phyloP scores from a whole-genome alignment of 2,888 invertebrate genomes.

The Cantharis rustica region DNA sequence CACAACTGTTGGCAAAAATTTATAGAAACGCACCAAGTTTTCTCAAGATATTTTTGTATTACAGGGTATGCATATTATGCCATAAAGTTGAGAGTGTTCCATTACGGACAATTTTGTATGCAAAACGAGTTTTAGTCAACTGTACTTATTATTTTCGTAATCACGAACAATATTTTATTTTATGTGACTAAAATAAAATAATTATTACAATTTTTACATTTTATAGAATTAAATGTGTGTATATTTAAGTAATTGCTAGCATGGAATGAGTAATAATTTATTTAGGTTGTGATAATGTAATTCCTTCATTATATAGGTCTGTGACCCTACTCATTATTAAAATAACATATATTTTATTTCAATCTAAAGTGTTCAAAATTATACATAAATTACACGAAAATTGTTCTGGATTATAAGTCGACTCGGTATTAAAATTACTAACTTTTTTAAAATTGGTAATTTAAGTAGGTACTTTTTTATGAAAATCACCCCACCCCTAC shows the following conservation, averaged over 20 bases:
- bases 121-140: slow-evolving; percentile 12
- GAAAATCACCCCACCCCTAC: no score
- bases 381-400: neutral
- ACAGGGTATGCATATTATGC: slow-evolving; percentile 3
- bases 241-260: neutral
- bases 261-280: neutral
- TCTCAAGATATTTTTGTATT: neutral
- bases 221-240: neutral
- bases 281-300: neutral
- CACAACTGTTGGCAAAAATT: slow-evolving; percentile 3
- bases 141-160: neutral
- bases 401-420: no score
- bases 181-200: neutral
- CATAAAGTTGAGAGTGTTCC: slow-evolving; percentile 5
- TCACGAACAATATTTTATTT: neutral
- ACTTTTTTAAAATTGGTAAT: no score
- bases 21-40: neutral
- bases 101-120: slow-evolving; percentile 15
- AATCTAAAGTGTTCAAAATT: neutral
- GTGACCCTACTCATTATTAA: neutral
- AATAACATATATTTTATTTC: neutral
- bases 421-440: no score
- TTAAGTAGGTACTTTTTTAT: no score
- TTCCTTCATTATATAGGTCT: neutral
- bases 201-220: neutral